phyloP scores from a whole-genome alignment of 1,140 invertebrate genomes.

The Olivierus martensii region DNA sequence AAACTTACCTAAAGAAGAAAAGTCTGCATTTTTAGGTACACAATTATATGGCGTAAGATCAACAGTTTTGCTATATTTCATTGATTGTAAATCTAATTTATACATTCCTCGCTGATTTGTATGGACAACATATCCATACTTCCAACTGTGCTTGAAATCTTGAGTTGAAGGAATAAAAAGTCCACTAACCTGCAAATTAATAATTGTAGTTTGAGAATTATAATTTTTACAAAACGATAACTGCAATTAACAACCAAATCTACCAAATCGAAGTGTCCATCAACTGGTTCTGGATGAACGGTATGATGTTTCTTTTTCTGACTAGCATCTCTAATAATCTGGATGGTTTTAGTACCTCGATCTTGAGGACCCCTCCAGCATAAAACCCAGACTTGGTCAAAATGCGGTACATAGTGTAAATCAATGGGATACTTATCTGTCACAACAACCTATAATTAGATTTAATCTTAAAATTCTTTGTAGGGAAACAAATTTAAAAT shows the following conservation, averaged over 20 bases:
- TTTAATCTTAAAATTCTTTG: too few relatives aligned
- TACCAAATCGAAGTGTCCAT: slow-evolving; percentile 63
- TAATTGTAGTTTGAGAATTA: neutral
- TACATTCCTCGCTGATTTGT: slow-evolving; percentile 57
- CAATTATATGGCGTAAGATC: slow-evolving; percentile 61
- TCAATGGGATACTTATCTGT: slow-evolving; percentile 61
- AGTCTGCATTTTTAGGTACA: slow-evolving; percentile 52
- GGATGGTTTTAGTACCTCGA: slow-evolving; percentile 51
- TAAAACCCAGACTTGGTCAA: slow-evolving; percentile 66
- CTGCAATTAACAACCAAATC: neutral
- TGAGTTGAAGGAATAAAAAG: slow-evolving; percentile 51
- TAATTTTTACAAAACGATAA: neutral
- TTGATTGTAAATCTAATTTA: slow-evolving; percentile 58
- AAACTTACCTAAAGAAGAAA: slow-evolving; percentile 52
- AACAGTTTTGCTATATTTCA: slow-evolving; percentile 57
- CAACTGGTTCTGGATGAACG: slow-evolving; percentile 62
- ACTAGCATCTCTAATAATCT: slow-evolving; percentile 56
- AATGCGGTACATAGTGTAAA: slow-evolving; percentile 51
- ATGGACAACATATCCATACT: slow-evolving; percentile 68
- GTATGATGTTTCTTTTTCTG: slow-evolving; percentile 61
- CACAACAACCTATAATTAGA: slow-evolving; percentile 51
- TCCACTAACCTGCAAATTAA: slow-evolving; percentile 29
- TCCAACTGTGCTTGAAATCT: slow-evolving; percentile 48
- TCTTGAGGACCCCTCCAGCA: slow-evolving; percentile 48
- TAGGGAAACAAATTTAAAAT: too few relatives aligned